Evolutionary conservation across 2,888 invertebrate genomes (phyloP).

Genomic region (Meta bourneti): DNA sequence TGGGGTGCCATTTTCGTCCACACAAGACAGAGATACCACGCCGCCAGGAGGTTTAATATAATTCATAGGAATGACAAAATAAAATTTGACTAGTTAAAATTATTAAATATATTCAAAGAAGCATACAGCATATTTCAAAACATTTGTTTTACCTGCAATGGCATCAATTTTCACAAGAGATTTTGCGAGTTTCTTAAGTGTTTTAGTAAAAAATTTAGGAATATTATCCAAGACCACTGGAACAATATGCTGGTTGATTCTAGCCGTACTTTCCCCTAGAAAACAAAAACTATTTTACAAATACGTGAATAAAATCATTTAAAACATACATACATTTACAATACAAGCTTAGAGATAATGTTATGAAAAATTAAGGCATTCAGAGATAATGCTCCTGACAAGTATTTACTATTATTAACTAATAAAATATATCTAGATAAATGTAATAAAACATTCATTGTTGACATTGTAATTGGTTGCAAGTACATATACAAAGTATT

Average conservation of each 20-base stretch:
- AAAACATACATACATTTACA: background rate
- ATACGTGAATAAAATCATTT: background rate
- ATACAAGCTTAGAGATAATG: background rate
- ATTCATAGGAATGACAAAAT: too few relatives aligned
- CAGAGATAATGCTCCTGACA: background rate
- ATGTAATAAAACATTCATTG: background rate
- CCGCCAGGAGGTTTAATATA: too few relatives aligned
- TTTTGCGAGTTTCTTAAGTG: slow-evolving; percentile 40
- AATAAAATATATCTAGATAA: background rate
- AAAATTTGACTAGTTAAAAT: too few relatives aligned
- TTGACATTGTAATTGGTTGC: too few relatives aligned
- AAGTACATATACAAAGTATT: too few relatives aligned
- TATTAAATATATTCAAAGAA: background rate
- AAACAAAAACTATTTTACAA: background rate
- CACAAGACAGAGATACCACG: too few relatives aligned
- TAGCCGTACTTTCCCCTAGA: background rate
- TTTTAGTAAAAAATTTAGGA: slow-evolving; percentile 34
- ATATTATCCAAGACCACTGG: slow-evolving; percentile 28
- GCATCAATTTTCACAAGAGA: slow-evolving; percentile 21
- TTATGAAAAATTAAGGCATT: background rate
- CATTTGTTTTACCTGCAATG: slow-evolving; percentile 14
- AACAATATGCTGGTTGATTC: background rate
- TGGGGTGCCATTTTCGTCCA: too few relatives aligned
- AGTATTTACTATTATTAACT: background rate
- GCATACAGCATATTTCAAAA: background rate